phyloP scores from a whole-genome alignment of 2,797 vertebrate genomes.

The Eulemur rubriventer region DNA sequence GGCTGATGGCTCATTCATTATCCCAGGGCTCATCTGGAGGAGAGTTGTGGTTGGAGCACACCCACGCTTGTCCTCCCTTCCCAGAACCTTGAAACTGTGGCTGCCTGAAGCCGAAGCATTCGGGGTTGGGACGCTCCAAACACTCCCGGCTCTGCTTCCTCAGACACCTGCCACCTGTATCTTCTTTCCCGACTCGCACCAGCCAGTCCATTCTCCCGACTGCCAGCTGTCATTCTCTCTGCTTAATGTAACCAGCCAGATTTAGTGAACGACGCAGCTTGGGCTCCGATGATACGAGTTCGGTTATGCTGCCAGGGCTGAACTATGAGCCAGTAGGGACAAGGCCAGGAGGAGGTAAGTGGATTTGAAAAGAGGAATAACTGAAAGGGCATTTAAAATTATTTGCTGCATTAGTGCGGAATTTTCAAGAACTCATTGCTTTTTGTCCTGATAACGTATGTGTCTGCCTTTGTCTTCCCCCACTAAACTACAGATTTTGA shows the following conservation, averaged over 20 bases:
- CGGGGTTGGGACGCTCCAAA: not conserved
- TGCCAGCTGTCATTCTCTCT: conserved; percentile 15
- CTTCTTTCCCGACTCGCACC: conserved; percentile 21
- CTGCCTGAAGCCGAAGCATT: not conserved
- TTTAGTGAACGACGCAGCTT: conserved; percentile 10
- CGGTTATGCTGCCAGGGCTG: not conserved
- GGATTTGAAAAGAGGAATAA: conserved; percentile 11
- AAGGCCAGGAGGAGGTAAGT: not conserved
- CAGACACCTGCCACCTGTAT: conserved; percentile 67
- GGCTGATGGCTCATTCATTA: conserved; percentile 62
- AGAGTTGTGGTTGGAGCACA: conserved; percentile 11
- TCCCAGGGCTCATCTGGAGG: not conserved
- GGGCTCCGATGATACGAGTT: not conserved
- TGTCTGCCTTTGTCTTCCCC: not conserved
- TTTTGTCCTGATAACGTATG: not conserved
- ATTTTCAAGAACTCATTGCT: not conserved
- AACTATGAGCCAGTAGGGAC: not conserved
- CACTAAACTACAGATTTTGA: not conserved
- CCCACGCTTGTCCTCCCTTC: conserved; percentile 38
- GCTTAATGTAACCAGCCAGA: not conserved
- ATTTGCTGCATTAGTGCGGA: not conserved
- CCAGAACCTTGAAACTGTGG: conserved; percentile 27
- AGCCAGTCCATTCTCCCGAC: not conserved
- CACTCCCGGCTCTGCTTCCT: not conserved
- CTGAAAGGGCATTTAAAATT: not conserved